phyloP scores from a whole-genome alignment of 1,140 invertebrate species.

The Macrosteles quadrilineatus region DNA sequence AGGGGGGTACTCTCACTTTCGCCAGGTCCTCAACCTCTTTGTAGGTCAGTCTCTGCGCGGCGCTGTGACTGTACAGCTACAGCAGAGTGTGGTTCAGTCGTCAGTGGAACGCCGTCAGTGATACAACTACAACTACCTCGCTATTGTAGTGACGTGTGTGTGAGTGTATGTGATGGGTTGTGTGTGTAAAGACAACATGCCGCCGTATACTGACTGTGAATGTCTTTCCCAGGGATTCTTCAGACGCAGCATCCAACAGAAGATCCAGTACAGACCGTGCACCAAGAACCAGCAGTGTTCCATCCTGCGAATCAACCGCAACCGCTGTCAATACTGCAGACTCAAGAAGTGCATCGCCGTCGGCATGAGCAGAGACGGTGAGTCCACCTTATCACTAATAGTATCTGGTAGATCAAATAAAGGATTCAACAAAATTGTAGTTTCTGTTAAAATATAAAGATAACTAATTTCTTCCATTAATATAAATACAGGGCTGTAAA shows the following conservation, averaged over 20 bases:
- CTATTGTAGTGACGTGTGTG: not conserved
- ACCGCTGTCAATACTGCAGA: conserved; percentile 95
- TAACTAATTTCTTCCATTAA: too few species aligned
- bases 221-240: conserved; percentile 73
- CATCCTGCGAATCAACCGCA: conserved; percentile 94
- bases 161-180: conserved; percentile 37
- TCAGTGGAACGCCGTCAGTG: too few species aligned
- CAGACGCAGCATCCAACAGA: conserved; percentile 92
- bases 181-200: conserved; percentile 44
- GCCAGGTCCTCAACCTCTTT: conserved; percentile 21
- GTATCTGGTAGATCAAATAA: too few species aligned
- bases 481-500: too few species aligned
- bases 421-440: too few species aligned
- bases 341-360: conserved; percentile 98
- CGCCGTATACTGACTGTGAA: conserved; percentile 45
- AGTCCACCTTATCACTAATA: conserved; percentile 51
- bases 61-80: too few species aligned
- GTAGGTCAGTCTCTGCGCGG: conserved; percentile 28
- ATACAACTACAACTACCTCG: too few species aligned
- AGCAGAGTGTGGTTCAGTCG: not conserved
- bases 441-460: too few species aligned
- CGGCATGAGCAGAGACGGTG: conserved; percentile 98
- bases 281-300: conserved; percentile 98
- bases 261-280: conserved; percentile 96
- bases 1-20: conserved; percentile 29